Conservation (phyloP, 1,140 invertebrate genomes). For the Fragariocoptes setiger region DNA sequence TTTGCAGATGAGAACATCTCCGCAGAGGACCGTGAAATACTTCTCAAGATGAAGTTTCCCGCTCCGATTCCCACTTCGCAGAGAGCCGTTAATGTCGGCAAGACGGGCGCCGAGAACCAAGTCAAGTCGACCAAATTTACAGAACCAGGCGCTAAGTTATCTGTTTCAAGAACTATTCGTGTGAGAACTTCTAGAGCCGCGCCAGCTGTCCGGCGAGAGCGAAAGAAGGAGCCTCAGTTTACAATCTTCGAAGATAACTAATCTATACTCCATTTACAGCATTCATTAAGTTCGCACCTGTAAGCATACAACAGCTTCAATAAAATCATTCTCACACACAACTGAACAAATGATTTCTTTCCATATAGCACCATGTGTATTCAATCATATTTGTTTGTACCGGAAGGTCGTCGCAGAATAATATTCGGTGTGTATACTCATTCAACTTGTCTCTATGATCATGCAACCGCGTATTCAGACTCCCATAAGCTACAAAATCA, state of each 20-base stretch:
- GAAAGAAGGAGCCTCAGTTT: background rate
- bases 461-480: background rate
- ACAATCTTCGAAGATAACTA: background rate
- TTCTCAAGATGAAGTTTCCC: background rate
- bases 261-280: background rate
- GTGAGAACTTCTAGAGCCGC: too few species aligned
- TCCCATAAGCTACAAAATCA: background rate
- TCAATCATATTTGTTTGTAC: background rate
- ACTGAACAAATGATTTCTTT: background rate
- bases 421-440: background rate
- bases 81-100: background rate
- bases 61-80: background rate
- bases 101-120: background rate
- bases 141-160: background rate
- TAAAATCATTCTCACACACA: background rate
- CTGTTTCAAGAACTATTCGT: too few species aligned
- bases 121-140: background rate
- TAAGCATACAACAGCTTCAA: too few species aligned
- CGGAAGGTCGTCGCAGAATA: background rate
- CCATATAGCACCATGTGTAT: background rate
- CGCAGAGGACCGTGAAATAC: background rate
- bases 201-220: background rate
- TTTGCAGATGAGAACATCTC: background rate
- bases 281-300: too few species aligned
- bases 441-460: background rate